These are phyloP conservation scores for Volucella inflata DNA, from an alignment of 2,888 invertebrate genomes.

Conservation along the genomic window DNA sequence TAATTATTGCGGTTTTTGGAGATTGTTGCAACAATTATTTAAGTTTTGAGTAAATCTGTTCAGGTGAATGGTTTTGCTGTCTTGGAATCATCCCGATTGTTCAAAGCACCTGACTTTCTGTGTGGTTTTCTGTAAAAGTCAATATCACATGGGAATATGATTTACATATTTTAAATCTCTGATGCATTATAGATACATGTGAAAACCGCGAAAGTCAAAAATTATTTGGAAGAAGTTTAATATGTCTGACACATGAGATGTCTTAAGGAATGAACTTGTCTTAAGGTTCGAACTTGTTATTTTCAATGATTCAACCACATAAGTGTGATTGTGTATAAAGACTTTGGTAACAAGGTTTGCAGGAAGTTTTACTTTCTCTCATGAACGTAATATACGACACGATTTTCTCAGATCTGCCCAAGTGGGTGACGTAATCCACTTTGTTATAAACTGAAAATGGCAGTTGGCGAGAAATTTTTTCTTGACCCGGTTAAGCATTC, in stretches of 20 bases:
- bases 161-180: neutral
- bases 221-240: neutral
- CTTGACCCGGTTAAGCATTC: no score
- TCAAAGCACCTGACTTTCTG: neutral
- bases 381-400: no score
- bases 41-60: neutral
- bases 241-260: neutral
- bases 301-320: no score
- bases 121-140: slow-evolving; percentile 10
- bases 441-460: no score
- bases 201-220: slow-evolving; percentile 32
- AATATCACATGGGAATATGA: neutral
- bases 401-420: no score
- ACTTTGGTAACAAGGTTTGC: no score
- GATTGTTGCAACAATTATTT: neutral
- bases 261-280: neutral
- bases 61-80: neutral
- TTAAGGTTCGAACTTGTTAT: no score
- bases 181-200: neutral
- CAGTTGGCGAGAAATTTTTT: no score
- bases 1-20: slow-evolving; percentile 19
- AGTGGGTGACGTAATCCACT: no score
- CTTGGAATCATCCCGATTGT: neutral
- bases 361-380: no score
- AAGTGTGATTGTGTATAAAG: no score